Evolutionary conservation across 2,113 vertebrate genomes (phyloP), one percentile per base, ranked within the genome.

Genomic region (Channa argus): DNA sequence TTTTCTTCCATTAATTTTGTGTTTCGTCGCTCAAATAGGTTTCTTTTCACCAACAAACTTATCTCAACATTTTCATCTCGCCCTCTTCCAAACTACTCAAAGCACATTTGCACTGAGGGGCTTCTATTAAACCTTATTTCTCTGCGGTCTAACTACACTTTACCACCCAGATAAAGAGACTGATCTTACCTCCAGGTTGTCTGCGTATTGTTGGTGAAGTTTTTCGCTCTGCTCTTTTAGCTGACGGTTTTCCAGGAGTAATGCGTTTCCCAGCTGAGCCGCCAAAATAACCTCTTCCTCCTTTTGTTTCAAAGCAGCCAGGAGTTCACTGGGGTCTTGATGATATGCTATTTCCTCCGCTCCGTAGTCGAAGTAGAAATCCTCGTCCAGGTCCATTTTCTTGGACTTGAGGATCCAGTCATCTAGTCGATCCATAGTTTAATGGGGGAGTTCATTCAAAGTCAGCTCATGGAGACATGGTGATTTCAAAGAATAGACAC

Each of bases 211-310:
- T 6, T 90, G 90, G 5, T 93, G 88, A 8, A 95, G 80, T 56
- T 84, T 73, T 1, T 91, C 84, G 65, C 83, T 90, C 60, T 90
- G 71, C 24, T 93, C 91, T 49, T 93, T 95, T 14, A 95, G 38
- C 76, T 95, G 91, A 15, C 88, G 87, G 86, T 94, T 95, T 67
- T 95, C 94, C 67, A 92, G 64, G 12, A 95, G 94, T 55, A 95
- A 87, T 5, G 94, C 92, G 52, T 94, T 95, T 69, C 95, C 95
- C 89, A 95, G 88, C 88, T 94, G 86, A 33, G 95, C 95, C 39
- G 95, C 95, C 88, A 95, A 83, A 80, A 94, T 77, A 71, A 95
- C 90, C 73, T 95, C 94, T 85, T 94, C 93, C 86, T 95, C 92
- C 84, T 94, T 94, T 89, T 93, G 93, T 87, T 92, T 92, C 46